Evolutionary conservation across 2,888 invertebrate species (phyloP).

Genomic region (Mythimna loreyi): DNA sequence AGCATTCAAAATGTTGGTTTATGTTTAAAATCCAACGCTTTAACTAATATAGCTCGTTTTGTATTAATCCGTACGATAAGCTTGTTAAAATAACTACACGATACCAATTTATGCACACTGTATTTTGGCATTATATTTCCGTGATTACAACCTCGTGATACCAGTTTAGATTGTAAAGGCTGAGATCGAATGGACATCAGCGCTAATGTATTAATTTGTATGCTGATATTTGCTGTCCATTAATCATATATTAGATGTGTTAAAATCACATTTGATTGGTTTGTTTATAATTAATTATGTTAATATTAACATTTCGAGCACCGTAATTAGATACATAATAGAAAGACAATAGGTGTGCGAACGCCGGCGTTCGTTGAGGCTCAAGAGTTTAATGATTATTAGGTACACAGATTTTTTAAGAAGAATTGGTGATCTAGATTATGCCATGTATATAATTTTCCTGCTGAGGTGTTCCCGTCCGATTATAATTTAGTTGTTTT

Average conservation of each 20-base stretch:
- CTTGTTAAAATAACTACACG: constrained; percentile 48
- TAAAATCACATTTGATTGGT: constrained; percentile 36
- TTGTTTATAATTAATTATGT: constrained; percentile 10
- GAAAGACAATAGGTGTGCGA: too few species aligned
- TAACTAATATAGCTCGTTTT: constrained; percentile 46
- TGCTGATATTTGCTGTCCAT: constrained; percentile 53
- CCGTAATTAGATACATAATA: too few species aligned
- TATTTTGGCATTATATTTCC: constrained; percentile 60
- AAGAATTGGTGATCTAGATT: too few species aligned
- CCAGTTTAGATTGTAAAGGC: constrained; percentile 55
- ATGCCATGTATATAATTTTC: too few species aligned
- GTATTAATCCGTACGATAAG: constrained; percentile 50
- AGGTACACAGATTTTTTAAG: too few species aligned
- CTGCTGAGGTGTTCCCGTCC: too few species aligned
- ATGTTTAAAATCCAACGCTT: constrained; percentile 43
- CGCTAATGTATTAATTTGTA: constrained; percentile 56
- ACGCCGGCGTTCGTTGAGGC: too few species aligned
- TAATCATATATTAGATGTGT: constrained; percentile 32
- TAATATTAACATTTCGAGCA: constrained; percentile 6
- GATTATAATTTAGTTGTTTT: too few species aligned
- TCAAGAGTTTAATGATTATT: too few species aligned
- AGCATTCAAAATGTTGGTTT: constrained; percentile 36
- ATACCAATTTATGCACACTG: constrained; percentile 51
- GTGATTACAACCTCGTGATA: constrained; percentile 54
- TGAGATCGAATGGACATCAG: constrained; percentile 19